Percentiles rank a stretch among this genome's conserved stretches.
Evolutionary conservation across 2,888 invertebrate species (phyloP).

Genomic region (Agriotes lineatus): DNA sequence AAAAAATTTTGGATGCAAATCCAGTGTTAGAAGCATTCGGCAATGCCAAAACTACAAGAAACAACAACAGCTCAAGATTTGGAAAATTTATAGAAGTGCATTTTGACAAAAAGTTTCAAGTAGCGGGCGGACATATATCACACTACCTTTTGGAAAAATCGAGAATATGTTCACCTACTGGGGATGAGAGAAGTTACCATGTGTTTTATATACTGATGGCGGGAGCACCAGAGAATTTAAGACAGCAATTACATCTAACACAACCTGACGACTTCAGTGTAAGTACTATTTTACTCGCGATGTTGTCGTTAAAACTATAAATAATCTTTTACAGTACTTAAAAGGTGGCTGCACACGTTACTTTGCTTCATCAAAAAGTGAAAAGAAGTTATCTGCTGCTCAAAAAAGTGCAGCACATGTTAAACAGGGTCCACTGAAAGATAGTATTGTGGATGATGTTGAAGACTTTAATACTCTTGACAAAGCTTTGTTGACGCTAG

Average conservation of each 20-base stretch:
- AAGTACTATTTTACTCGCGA: no score
- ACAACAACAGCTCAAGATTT: slow-evolving; percentile 98
- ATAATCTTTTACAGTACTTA: slow-evolving; percentile 81
- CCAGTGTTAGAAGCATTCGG: slow-evolving; percentile 96
- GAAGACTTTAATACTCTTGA: slow-evolving; percentile 88
- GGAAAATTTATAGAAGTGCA: slow-evolving; percentile 99
- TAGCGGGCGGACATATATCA: slow-evolving; percentile 97
- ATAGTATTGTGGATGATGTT: slow-evolving; percentile 93
- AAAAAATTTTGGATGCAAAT: slow-evolving; percentile 95
- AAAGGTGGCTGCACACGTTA: slow-evolving; percentile 92
- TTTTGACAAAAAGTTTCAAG: slow-evolving; percentile 89
- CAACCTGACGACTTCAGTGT: slow-evolving; percentile 88
- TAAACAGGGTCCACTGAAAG: slow-evolving; percentile 82
- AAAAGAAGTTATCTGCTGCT: slow-evolving; percentile 75
- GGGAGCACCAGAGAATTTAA: slow-evolving; percentile 86
- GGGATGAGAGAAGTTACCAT: slow-evolving; percentile 96
- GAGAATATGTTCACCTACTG: slow-evolving; percentile 88
- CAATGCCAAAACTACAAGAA: slow-evolving; percentile 97
- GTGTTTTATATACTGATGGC: slow-evolving; percentile 97
- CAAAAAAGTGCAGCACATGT: slow-evolving; percentile 81
- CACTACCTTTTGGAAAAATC: slow-evolving; percentile 98
- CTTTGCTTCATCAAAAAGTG: slow-evolving; percentile 80
- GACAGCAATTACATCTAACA: slow-evolving; percentile 79
- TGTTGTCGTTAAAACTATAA: no score
- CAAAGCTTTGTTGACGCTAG: slow-evolving; percentile 69